Evolutionary conservation across 2,888 invertebrate species (phyloP).

Genomic region (Drosophila neutralis): DNA sequence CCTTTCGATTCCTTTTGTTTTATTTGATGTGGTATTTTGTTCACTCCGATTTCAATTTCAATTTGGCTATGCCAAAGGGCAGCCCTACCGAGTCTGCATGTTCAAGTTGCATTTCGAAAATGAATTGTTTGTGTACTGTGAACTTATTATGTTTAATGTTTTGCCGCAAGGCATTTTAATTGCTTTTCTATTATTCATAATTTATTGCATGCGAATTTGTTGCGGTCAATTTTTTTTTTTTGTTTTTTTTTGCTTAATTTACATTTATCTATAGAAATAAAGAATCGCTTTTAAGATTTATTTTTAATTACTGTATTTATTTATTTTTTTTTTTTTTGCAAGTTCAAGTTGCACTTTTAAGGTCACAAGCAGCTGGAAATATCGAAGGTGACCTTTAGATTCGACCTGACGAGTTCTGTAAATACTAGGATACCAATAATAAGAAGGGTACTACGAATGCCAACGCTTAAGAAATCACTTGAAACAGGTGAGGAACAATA

Average conservation of each 20-base stretch:
- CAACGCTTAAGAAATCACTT: not conserved
- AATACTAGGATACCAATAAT: not conserved
- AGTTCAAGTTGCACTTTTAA: constrained; percentile 42
- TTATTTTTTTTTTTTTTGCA: constrained; percentile 6
- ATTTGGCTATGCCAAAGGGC: constrained; percentile 23
- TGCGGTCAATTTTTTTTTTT: constrained; percentile 19
- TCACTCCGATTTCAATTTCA: constrained; percentile 7
- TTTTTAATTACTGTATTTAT: constrained; percentile 1
- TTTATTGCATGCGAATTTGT: constrained; percentile 36
- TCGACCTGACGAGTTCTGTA: not conserved
- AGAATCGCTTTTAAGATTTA: constrained; percentile 13
- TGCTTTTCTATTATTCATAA: constrained; percentile 20
- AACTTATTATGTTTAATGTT: constrained; percentile 38
- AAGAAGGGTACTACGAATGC: not conserved
- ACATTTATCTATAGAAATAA: constrained; percentile 18
- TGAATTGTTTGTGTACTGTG: constrained; percentile 15
- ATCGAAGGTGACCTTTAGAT: constrained; percentile 12
- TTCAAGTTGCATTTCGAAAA: constrained; percentile 31
- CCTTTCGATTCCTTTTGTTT: constrained; percentile 33
- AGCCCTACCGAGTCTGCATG: constrained; percentile 18
- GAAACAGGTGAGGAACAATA: not conserved
- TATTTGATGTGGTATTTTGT: constrained; percentile 12
- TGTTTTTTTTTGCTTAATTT: not conserved
- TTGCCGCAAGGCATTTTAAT: constrained; percentile 38
- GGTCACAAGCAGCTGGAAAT: constrained; percentile 11